Conservation (phyloP, 2,797 vertebrate species). For the Parotocinclus haroldoi region DNA sequence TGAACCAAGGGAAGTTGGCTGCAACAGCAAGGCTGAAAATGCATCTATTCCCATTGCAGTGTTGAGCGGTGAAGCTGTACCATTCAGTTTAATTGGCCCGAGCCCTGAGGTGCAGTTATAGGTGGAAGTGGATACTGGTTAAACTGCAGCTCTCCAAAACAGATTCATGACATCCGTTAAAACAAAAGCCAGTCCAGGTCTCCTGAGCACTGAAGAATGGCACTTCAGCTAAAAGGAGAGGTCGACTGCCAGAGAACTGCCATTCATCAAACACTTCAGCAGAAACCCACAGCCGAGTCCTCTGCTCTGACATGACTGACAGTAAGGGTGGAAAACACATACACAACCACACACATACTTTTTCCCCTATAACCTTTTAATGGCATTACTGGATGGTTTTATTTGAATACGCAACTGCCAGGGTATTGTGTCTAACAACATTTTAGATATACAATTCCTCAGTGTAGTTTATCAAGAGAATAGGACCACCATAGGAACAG, state of each 20-base stretch:
- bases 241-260: conserved; percentile 40
- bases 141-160: conserved; percentile 24
- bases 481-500: too few relatives aligned
- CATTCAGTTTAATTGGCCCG: conserved; percentile 26
- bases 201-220: conserved; percentile 40
- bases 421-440: too few relatives aligned
- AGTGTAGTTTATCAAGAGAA: too few relatives aligned
- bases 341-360: conserved; percentile 17
- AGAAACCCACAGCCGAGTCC: conserved; percentile 9
- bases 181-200: conserved; percentile 30
- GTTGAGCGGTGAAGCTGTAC: neutral
- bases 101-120: conserved; percentile 24
- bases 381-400: too few relatives aligned
- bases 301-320: conserved; percentile 34
- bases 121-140: conserved; percentile 25
- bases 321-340: conserved; percentile 1
- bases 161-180: conserved; percentile 28
- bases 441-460: too few relatives aligned
- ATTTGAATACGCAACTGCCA: too few relatives aligned
- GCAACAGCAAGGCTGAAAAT: too few relatives aligned
- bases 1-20: too few relatives aligned
- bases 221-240: conserved; percentile 48
- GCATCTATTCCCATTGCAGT: too few relatives aligned
- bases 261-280: conserved; percentile 47
- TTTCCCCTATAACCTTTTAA: too few relatives aligned